Evolutionary conservation across 1,140 invertebrate species (phyloP).

Genomic region (Varroa destructor): DNA sequence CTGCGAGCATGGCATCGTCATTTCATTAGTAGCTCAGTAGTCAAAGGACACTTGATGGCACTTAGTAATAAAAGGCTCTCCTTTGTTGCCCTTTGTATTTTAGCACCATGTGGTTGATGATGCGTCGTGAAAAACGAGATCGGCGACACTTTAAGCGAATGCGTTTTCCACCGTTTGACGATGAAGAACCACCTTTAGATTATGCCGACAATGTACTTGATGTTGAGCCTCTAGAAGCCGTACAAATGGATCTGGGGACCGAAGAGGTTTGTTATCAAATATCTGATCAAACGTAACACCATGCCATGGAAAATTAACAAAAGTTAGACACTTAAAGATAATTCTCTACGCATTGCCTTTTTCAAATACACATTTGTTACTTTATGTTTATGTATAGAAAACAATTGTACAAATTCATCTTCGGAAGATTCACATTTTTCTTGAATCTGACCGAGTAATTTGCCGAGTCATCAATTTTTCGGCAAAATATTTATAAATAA

Average conservation of each 20-base stretch:
- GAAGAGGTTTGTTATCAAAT: slow-evolving; percentile 56
- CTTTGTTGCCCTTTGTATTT: slow-evolving; percentile 32
- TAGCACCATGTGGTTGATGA: slow-evolving; percentile 99
- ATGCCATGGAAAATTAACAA: no score
- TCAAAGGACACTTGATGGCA: no score
- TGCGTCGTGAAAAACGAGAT: slow-evolving; percentile 96
- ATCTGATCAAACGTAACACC: neutral
- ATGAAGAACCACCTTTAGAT: slow-evolving; percentile 97
- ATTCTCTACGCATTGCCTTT: no score
- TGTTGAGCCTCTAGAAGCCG: slow-evolving; percentile 95
- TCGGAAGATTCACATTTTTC: no score
- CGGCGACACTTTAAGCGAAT: slow-evolving; percentile 97
- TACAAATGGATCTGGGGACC: slow-evolving; percentile 92
- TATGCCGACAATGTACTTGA: slow-evolving; percentile 98
- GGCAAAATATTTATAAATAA: no score
- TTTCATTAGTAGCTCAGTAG: slow-evolving; percentile 6
- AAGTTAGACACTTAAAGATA: no score
- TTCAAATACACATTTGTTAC: no score
- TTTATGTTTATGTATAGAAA: no score
- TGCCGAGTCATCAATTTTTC: no score
- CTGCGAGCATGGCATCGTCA: neutral
- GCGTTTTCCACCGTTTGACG: slow-evolving; percentile 99
- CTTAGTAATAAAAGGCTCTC: no score
- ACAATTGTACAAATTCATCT: no score
- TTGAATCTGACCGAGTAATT: no score